Conservation (phyloP, 2,113 vertebrate species). For the Arenaria interpres region DNA sequence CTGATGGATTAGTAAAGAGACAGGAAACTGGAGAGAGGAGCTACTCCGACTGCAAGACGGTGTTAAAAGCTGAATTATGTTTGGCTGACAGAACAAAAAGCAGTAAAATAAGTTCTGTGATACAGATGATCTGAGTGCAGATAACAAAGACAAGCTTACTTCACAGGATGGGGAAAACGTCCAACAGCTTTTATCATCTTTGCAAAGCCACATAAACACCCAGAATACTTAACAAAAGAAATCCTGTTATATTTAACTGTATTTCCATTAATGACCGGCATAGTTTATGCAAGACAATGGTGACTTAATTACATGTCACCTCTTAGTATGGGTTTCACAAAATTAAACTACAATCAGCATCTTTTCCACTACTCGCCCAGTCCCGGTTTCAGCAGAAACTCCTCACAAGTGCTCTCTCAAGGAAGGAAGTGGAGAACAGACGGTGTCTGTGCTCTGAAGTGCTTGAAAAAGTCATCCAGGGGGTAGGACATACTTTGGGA, state of each 20-base stretch:
- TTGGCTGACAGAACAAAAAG: not conserved
- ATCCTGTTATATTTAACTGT: not conserved
- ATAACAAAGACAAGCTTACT: not conserved
- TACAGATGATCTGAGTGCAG: not conserved
- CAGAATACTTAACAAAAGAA: not conserved
- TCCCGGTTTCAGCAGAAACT: not conserved
- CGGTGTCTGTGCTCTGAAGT: accelerated
- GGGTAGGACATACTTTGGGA: not conserved
- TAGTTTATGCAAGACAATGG: not conserved
- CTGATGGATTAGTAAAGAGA: not conserved
- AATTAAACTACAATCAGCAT: not conserved
- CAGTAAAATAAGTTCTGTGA: not conserved
- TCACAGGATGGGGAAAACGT: not conserved
- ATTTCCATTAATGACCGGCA: not conserved
- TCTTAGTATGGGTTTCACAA: not conserved
- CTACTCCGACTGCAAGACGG: not conserved
- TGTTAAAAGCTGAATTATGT: not conserved
- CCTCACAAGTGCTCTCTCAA: not conserved
- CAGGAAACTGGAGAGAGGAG: not conserved
- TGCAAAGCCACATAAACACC: not conserved
- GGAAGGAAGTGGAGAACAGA: not conserved
- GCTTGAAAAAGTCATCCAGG: not conserved
- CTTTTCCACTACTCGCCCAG: not conserved
- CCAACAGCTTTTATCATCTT: not conserved
- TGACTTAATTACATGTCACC: not conserved